Base-by-base conservation (phyloP, 2,888 invertebrate genomes). In the Itoplectis maculator region DNA sequence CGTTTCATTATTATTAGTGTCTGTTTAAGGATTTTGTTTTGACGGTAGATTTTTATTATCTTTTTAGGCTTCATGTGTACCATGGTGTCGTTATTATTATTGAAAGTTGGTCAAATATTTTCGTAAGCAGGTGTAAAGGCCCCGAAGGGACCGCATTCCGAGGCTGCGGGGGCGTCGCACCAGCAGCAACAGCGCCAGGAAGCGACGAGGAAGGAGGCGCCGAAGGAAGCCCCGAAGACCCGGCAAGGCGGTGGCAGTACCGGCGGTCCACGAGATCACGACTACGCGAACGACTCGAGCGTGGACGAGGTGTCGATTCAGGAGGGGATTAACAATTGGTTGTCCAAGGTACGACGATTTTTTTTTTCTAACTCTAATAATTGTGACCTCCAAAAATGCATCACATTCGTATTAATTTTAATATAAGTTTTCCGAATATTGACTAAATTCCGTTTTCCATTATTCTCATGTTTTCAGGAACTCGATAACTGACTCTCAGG, bases 271-370 rank as follows among this genome's bases (percentile, higher is more conserved):
- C 66, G 40, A 8, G 23, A 47, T 15, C 18, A 72, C 4, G 91
- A 92, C 59, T 94, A 94, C 93, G 94, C 94, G 13, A 94, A 95
- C 86, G 94, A 95, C 85, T 95, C 95, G 42, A 94, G 93, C 85
- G 93, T 94, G 68, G 93, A 94, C 15, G 95, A 94, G 90, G 94
- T 94, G 93, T 86, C 87, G 70, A 90, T 93, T 82, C 91, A 88
- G 84, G 91, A 93, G 81, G 91, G 93, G 84, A 88, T 93, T 80
- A 93, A 93, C 87, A 90, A 90, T 79, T 92, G 70, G 84, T 91
- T 79, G 87, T 92, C 82, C 83, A 89, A 88, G 88, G 91, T 86
- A 86, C 92, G 83, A 84, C 88, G 75, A 61, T 40, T 13, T 49
- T 77, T 40, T 61, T 49, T 37, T 42, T 42, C 8, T 45, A 68